Conservation (phyloP, 2,797 vertebrate genomes). For the Poeciliopsis infans region DNA sequence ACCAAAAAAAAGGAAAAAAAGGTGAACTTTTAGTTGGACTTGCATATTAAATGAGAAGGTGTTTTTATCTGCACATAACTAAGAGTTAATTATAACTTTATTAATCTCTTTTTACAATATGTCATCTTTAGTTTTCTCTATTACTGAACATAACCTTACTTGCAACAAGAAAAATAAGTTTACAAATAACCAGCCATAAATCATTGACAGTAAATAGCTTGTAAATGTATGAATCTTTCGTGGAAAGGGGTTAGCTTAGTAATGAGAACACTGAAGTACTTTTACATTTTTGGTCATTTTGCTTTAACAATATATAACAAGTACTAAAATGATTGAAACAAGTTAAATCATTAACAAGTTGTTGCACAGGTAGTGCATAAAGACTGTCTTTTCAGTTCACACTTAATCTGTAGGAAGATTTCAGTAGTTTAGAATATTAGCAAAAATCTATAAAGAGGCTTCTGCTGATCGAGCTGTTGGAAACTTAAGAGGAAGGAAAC, state of each 20-base stretch:
- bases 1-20: no score
- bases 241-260: background rate
- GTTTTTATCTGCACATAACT: background rate
- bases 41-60: background rate
- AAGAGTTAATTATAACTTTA: background rate
- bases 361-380: background rate
- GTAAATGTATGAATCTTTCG: background rate
- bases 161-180: background rate
- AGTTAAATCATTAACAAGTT: background rate
- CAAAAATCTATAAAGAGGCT: background rate
- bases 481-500: background rate
- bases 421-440: background rate
- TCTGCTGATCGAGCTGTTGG: background rate
- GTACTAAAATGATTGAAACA: background rate
- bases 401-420: background rate
- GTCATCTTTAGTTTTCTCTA: background rate
- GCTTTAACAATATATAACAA: background rate
- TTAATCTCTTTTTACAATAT: background rate
- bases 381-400: background rate
- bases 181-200: slow-evolving; percentile 1
- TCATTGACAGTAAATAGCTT: slow-evolving; percentile 14
- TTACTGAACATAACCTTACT: background rate
- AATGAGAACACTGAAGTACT: background rate
- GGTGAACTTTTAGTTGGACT: background rate
- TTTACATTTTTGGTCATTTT: background rate